Base-by-base conservation (phyloP, 2,888 invertebrate genomes). In the Parnassius orleans region DNA sequence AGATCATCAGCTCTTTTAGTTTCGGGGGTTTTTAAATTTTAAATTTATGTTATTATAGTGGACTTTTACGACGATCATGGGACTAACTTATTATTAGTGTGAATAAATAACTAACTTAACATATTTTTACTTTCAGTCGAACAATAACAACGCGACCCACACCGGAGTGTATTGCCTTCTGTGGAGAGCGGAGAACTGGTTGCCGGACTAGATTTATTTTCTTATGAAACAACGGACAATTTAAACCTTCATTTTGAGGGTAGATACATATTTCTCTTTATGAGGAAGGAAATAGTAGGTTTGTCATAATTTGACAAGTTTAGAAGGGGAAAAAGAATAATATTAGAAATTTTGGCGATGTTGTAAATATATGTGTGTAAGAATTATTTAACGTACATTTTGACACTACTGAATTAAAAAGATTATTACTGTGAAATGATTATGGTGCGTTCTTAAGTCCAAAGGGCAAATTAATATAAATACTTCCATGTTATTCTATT, bases 161-260 rank as follows among this genome's bases (percentile, higher is more conserved):
- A 73, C 71, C 53, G 87, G 94, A 19, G 93, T 93, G 88, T 95
- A 95, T 80, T 94, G 95, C 63, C 81, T 96, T 24, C 84, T 96
- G 19, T 96, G 96, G 96, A 86, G 93, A 56, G 93, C 95, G 0
- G 94, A 95, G 69, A 93, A 95, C 79, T 96, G 96, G 96, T 73
- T 90, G 1, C 90, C 90, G 0, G 90, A 90, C 72, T 90, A 80
- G 51, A 33, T 7, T 43, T 43, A 14, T 19, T 11, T 46, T 42
- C 11, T 47, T 47, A 55, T 19, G 19, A 24, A 58, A 51, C n/a
- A 19, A 9, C 19, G 33, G 19, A 10, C 11, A 12, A 24, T 42
- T n/a, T 14, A 43, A 10, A 11, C 3, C 3, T 43, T 43, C 10
- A 10, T 43, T 43, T 11, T 43, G 48, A 14, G 48, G 48, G 48